Evolutionary conservation across 2,888 invertebrate genomes (phyloP).

Genomic region (Ceratothoa steindachneri): DNA sequence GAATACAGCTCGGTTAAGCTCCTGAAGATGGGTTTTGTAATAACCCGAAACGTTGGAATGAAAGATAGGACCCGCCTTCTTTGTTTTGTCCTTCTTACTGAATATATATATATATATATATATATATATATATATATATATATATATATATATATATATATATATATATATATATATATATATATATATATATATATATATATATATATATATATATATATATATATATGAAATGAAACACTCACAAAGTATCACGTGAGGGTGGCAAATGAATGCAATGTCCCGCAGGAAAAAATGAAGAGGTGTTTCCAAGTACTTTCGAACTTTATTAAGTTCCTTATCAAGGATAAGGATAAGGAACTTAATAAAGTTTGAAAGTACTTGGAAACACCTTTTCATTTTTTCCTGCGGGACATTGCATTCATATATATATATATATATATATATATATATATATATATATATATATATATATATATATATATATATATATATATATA

Average conservation of each 20-base stretch:
- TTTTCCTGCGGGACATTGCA: not conserved
- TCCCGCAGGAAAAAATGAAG: not conserved
- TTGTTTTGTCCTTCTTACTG: not conserved
- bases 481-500: not conserved
- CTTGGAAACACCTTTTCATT: not conserved
- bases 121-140: not conserved
- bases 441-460: not conserved
- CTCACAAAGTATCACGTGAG: not conserved
- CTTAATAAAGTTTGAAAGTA: not conserved
- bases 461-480: not conserved
- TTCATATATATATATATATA: not conserved
- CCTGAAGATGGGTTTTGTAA: no score
- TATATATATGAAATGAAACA: not conserved
- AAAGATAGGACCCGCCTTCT: no score
- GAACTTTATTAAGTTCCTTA: not conserved
- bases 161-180: not conserved
- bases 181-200: not conserved
- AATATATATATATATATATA: not conserved
- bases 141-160: not conserved
- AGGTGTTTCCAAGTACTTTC: not conserved
- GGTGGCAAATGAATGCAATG: not conserved
- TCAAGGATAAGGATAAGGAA: not conserved
- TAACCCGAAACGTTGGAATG: no score
- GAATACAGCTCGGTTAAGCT: no score
- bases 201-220: not conserved